These are phyloP conservation scores for Lytechinus variegatus DNA, from an alignment of 35 echinoderm and acorn worm species.

Conservation along the genomic window DNA sequence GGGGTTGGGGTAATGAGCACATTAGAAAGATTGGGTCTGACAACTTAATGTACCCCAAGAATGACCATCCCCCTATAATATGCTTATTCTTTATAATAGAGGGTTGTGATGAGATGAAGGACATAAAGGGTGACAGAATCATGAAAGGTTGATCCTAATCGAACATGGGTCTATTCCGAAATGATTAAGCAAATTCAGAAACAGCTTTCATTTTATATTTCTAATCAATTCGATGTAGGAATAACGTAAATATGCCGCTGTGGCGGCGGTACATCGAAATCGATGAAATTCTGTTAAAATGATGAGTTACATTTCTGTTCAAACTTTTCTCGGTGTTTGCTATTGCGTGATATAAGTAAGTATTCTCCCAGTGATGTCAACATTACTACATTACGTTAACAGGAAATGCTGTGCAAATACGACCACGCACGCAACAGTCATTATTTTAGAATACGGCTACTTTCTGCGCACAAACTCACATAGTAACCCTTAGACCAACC, in stretches of 20 bases:
- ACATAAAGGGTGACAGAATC: no score
- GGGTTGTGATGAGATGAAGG: no score
- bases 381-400: not conserved
- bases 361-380: not conserved
- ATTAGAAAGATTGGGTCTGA: no score
- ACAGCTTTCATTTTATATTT: not conserved
- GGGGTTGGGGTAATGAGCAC: not conserved
- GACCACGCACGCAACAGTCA: not conserved
- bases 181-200: not conserved
- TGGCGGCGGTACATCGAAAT: not conserved
- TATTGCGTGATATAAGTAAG: not conserved
- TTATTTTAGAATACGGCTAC: not conserved
- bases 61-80: no score
- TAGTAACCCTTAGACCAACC: no score
- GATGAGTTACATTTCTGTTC: not conserved
- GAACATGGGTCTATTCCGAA: not conserved
- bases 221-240: not conserved
- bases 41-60: no score
- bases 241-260: not conserved
- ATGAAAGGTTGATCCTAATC: not conserved
- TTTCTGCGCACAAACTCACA: not conserved
- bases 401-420: conserved; percentile 3
- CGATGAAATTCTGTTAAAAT: not conserved
- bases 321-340: not conserved
- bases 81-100: no score